These are phyloP conservation scores for Nothobranchius furzeri DNA, from an alignment of 2,113 vertebrate genomes.

Conservation along the genomic window DNA sequence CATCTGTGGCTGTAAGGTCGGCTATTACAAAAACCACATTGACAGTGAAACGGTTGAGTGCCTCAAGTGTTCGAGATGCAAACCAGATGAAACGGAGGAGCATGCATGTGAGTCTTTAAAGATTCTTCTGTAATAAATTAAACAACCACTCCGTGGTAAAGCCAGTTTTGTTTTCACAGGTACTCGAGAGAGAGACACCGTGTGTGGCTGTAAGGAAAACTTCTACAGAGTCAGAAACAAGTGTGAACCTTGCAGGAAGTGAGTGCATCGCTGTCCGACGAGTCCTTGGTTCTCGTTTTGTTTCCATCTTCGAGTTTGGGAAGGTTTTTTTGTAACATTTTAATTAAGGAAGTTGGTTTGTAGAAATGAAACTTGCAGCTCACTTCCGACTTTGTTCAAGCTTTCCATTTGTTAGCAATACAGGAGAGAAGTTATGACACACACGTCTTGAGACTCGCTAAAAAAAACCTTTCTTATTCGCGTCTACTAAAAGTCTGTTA, in stretches of 20 bases:
- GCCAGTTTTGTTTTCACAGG: slow-evolving; percentile 52
- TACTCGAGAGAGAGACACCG: slow-evolving; percentile 35
- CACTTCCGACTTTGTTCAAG: slow-evolving; percentile 20
- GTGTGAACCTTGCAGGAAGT: slow-evolving; percentile 67
- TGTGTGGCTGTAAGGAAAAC: slow-evolving; percentile 58
- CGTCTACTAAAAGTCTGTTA: too few species aligned
- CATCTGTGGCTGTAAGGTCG: slow-evolving; percentile 53
- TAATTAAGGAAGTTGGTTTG: slow-evolving; percentile 58
- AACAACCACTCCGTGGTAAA: background rate
- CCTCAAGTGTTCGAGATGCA: slow-evolving; percentile 36
- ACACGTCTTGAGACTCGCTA: background rate
- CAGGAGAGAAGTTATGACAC: slow-evolving; percentile 45
- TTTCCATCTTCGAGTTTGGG: slow-evolving; percentile 3
- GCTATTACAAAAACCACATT: slow-evolving; percentile 37
- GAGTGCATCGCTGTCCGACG: slow-evolving; percentile 32
- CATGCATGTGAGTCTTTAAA: slow-evolving; percentile 55
- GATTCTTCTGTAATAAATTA: background rate
- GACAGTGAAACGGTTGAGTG: slow-evolving; percentile 33
- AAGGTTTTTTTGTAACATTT: slow-evolving; percentile 13
- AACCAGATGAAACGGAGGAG: background rate
- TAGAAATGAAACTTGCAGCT: slow-evolving; percentile 57
- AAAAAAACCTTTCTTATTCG: background rate
- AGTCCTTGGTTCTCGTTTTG: background rate
- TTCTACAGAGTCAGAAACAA: slow-evolving; percentile 35
- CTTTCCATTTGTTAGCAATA: slow-evolving; percentile 49